phyloP scores from a whole-genome alignment of 2,113 vertebrate species.

The Cynocephalus volans region DNA sequence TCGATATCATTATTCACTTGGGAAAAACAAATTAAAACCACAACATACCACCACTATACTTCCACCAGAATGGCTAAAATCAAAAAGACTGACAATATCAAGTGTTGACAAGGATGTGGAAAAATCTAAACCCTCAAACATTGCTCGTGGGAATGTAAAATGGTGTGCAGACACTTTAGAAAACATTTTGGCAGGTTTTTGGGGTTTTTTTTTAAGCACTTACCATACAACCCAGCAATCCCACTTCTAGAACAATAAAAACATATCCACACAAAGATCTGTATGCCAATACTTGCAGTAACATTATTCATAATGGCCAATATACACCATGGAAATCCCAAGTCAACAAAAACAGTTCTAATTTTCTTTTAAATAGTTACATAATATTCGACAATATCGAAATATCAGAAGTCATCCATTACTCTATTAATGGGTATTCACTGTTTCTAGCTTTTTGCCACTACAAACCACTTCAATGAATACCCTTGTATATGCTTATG shows the following conservation, averaged over 20 bases:
- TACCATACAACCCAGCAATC: slow-evolving; percentile 17
- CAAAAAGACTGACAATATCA: background rate
- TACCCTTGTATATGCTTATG: background rate
- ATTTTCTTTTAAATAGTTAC: background rate
- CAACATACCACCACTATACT: background rate
- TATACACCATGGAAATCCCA: background rate
- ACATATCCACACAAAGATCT: no score
- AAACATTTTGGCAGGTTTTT: background rate
- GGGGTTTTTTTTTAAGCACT: background rate
- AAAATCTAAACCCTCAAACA: background rate
- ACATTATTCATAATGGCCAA: no score
- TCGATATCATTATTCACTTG: background rate
- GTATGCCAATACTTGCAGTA: no score
- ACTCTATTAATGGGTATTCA: background rate
- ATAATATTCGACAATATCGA: background rate
- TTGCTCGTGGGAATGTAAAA: background rate
- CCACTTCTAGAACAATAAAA: background rate
- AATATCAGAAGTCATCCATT: background rate
- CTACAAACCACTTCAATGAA: background rate
- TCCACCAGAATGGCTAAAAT: background rate
- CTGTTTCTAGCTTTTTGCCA: slow-evolving; percentile 9
- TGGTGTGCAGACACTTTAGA: background rate
- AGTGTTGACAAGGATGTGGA: background rate
- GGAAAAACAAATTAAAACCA: slow-evolving; percentile 40
- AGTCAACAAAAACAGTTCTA: background rate